These are phyloP conservation scores for Hyposmocoma kahamanoa DNA, from an alignment of 1,140 invertebrate species.

Conservation along the genomic window DNA sequence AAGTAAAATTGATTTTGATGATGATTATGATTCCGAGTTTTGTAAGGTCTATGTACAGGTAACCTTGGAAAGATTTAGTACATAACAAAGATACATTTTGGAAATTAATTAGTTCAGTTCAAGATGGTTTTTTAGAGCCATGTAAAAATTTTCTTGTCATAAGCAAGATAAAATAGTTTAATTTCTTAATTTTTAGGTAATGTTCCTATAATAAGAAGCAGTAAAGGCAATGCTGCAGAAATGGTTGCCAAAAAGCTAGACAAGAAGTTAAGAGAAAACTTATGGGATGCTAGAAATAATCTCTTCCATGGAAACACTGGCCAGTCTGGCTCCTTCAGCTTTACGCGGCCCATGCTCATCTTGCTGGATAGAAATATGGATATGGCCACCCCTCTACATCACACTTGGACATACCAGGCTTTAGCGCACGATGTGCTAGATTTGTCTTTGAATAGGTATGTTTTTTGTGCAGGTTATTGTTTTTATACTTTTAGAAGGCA, in stretches of 20 bases:
- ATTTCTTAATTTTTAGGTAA: constrained; percentile 84
- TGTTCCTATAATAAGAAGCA: constrained; percentile 96
- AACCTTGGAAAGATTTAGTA: too few species aligned
- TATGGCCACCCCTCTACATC: constrained; percentile 97
- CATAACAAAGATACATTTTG: too few species aligned
- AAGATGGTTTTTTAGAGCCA: too few species aligned
- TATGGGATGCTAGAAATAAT: constrained; percentile 97
- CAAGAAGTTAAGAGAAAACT: constrained; percentile 97
- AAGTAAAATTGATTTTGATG: too few species aligned
- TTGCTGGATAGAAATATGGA: constrained; percentile 96
- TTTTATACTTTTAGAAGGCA: too few species aligned
- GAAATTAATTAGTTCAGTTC: too few species aligned
- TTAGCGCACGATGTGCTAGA: constrained; percentile 96
- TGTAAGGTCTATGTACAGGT: too few species aligned
- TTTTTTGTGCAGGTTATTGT: too few species aligned
- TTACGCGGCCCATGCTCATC: constrained; percentile 94
- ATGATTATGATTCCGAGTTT: too few species aligned
- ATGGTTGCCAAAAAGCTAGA: constrained; percentile 98
- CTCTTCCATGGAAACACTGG: constrained; percentile 91
- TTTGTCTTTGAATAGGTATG: constrained; percentile 87
- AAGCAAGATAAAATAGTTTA: too few species aligned
- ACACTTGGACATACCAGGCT: constrained; percentile 99
- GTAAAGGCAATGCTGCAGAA: constrained; percentile 97
- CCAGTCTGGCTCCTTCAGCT: constrained; percentile 86
- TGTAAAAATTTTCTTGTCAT: too few species aligned